These are phyloP conservation scores for Mirza zaza DNA, from an alignment of 2,113 vertebrate species.

Conservation along the genomic window DNA sequence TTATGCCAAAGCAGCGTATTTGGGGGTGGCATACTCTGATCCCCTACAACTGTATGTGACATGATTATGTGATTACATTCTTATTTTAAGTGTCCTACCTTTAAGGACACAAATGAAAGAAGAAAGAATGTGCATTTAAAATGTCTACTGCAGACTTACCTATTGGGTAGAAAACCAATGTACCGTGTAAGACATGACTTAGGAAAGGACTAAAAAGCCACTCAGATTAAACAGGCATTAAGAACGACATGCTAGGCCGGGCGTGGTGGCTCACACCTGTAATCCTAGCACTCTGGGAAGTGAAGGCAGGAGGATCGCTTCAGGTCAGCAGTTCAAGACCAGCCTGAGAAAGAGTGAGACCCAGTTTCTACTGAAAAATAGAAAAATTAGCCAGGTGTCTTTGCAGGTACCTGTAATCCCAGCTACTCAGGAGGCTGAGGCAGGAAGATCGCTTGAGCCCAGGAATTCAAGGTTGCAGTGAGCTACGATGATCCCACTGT, in stretches of 20 bases:
- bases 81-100: not conserved
- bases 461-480: too few species aligned
- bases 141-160: not conserved
- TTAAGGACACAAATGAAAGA: not conserved
- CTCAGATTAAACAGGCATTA: not conserved
- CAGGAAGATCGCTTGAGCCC: not conserved
- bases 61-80: not conserved
- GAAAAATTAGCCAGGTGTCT: too few species aligned
- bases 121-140: not conserved
- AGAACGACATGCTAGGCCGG: not conserved
- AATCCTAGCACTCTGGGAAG: too few species aligned
- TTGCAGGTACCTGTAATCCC: too few species aligned
- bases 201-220: not conserved
- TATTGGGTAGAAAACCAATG: not conserved
- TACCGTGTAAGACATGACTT: not conserved
- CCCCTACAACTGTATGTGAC: not conserved
- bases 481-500: too few species aligned
- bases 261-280: too few species aligned
- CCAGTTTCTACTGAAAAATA: too few species aligned
- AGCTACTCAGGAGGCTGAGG: too few species aligned
- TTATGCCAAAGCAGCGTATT: accelerated
- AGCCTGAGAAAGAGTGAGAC: too few species aligned
- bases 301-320: too few species aligned
- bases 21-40: too few species aligned
- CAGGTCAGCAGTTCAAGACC: too few species aligned